Percentiles rank a stretch among this genome's conserved stretches.
phyloP scores from a whole-genome alignment of 2,888 invertebrate species.

The Leucophenga montana region DNA sequence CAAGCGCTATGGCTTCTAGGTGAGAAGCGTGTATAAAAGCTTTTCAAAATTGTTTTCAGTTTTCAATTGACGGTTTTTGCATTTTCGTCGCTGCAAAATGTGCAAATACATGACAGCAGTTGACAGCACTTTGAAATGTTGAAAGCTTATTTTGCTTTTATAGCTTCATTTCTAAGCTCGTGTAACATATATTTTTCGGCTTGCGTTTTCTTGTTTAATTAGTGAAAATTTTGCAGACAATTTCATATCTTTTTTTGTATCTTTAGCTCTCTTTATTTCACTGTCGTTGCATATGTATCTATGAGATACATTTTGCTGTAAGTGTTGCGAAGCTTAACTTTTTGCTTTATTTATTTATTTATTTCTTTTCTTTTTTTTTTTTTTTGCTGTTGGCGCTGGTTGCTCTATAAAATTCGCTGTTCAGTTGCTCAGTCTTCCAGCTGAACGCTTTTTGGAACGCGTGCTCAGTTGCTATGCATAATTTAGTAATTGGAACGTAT shows the following conservation, averaged over 20 bases:
- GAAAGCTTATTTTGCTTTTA: no score
- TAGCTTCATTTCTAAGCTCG: no score
- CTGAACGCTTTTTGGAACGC: constrained; percentile 28
- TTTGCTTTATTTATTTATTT: no score
- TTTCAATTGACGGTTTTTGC: constrained; percentile 37
- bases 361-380: no score
- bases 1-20: no score
- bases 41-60: neutral
- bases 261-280: constrained; percentile 1
- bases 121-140: no score
- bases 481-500: constrained; percentile 65
- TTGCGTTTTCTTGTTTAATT: constrained; percentile 30
- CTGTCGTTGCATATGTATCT: constrained; percentile 10
- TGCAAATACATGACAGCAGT: neutral
- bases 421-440: constrained; percentile 32
- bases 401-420: no score
- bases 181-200: no score
- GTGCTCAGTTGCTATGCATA: constrained; percentile 46
- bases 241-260: constrained; percentile 38
- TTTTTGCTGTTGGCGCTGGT: no score
- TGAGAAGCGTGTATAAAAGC: no score
- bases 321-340: constrained; percentile 3
- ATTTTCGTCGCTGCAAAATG: neutral
- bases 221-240: constrained; percentile 44
- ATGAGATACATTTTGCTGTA: neutral